phyloP scores from a whole-genome alignment of 23 tunicate species.

The Phallusia fumigata region DNA sequence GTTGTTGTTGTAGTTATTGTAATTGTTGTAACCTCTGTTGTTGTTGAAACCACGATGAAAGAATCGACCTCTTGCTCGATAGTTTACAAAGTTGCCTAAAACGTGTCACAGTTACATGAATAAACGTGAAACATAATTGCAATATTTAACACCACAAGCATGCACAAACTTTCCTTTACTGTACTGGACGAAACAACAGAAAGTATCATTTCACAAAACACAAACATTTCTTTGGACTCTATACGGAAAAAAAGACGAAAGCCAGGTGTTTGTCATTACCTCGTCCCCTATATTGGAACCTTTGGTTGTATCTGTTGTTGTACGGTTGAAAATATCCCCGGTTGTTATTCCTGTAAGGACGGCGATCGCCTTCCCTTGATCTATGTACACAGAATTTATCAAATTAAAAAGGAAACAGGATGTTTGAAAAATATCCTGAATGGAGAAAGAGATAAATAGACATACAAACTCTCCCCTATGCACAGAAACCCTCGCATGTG shows the following conservation, averaged over 20 bases:
- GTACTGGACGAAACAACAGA: neutral
- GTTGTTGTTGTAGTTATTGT: neutral
- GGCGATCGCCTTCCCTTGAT: slow-evolving; percentile 10
- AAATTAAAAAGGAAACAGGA: no score
- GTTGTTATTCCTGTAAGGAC: neutral
- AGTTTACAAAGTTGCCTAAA: slow-evolving; percentile 13
- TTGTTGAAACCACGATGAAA: slow-evolving; percentile 17
- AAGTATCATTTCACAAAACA: neutral
- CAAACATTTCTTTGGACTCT: no score
- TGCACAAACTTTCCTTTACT: neutral
- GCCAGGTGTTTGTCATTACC: neutral
- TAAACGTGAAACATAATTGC: no score
- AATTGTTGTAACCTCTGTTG: slow-evolving; percentile 20
- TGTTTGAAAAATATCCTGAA: no score
- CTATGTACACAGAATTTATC: neutral
- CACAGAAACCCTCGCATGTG: no score
- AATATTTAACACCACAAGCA: neutral
- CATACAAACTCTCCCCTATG: no score
- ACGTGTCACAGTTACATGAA: no score
- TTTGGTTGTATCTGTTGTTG: slow-evolving; percentile 6
- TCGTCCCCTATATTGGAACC: neutral
- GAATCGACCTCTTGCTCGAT: neutral
- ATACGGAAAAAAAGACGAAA: no score
- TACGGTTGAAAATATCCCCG: neutral
- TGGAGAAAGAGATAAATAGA: no score